Percentiles rank a stretch among this genome's conserved stretches.
Evolutionary conservation across 1,140 invertebrate species (phyloP).

Genomic region (Chironomus tepperi): DNA sequence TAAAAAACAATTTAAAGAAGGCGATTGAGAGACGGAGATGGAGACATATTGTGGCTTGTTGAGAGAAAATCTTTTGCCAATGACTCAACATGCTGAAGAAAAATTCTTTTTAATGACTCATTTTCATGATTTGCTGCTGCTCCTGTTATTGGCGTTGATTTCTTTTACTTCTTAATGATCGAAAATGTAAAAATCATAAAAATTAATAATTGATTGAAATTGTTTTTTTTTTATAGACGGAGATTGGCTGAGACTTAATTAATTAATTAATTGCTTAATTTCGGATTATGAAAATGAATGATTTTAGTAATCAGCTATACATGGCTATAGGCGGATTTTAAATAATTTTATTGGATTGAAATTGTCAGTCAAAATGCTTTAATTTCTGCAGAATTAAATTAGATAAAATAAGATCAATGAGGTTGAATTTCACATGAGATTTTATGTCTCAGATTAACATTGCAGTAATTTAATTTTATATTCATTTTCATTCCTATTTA

Average conservation of each 20-base stretch:
- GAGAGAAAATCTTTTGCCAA: background rate
- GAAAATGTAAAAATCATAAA: background rate
- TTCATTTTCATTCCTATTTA: background rate
- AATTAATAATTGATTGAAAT: background rate
- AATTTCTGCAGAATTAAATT: too few relatives aligned
- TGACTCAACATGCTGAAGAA: background rate
- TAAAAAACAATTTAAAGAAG: background rate
- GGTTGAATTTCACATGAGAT: background rate
- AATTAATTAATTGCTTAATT: constrained; percentile 5
- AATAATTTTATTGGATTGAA: too few relatives aligned
- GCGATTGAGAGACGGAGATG: background rate
- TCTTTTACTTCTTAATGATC: too few relatives aligned
- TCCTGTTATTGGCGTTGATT: too few relatives aligned
- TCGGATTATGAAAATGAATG: background rate
- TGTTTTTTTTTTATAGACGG: background rate
- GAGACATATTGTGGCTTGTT: background rate
- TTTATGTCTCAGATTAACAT: background rate
- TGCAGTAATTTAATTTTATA: background rate
- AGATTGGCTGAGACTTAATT: background rate
- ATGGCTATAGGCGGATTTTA: too few relatives aligned
- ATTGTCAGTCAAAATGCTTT: too few relatives aligned
- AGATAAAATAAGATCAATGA: background rate
- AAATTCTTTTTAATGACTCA: background rate
- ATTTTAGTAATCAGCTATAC: too few relatives aligned
- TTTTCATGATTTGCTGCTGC: background rate